Evolutionary conservation across 1,140 invertebrate species (phyloP).

Genomic region (Temnothorax curvispinosus): DNA sequence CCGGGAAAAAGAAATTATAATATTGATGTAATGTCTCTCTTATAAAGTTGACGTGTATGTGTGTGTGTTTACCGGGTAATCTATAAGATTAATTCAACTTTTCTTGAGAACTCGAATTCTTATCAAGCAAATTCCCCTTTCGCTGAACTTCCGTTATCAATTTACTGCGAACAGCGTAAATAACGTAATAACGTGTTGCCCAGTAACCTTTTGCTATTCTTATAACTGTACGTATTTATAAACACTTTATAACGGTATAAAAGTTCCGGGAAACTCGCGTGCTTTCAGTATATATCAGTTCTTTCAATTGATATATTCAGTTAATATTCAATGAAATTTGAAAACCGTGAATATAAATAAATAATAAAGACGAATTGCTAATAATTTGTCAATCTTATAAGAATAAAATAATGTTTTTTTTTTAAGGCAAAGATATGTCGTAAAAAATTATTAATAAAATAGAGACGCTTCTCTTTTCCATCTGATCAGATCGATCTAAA

Average conservation of each 20-base stretch:
- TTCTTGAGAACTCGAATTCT: neutral
- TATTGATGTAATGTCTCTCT: too few relatives aligned
- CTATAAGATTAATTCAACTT: neutral
- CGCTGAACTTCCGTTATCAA: neutral
- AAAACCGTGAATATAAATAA: neutral
- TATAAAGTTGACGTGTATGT: too few relatives aligned
- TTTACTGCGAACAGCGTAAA: neutral
- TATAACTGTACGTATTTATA: constrained; percentile 16
- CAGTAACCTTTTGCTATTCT: neutral
- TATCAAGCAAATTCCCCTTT: neutral
- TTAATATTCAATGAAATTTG: neutral
- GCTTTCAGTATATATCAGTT: neutral
- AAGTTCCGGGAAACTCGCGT: neutral
- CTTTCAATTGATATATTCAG: neutral
- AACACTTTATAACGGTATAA: neutral
- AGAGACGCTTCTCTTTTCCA: neutral
- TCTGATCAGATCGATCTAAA: neutral
- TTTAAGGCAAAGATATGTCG: neutral
- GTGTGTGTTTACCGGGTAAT: neutral
- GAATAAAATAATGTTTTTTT: neutral
- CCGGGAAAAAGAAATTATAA: too few relatives aligned
- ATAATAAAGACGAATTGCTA: neutral
- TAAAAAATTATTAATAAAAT: neutral
- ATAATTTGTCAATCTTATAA: neutral
- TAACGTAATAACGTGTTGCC: neutral